A percentile compares a stretch with the other conserved stretches of the same genome.
phyloP scores from a whole-genome alignment of 2,113 vertebrate genomes.

The Litocranius walleri region DNA sequence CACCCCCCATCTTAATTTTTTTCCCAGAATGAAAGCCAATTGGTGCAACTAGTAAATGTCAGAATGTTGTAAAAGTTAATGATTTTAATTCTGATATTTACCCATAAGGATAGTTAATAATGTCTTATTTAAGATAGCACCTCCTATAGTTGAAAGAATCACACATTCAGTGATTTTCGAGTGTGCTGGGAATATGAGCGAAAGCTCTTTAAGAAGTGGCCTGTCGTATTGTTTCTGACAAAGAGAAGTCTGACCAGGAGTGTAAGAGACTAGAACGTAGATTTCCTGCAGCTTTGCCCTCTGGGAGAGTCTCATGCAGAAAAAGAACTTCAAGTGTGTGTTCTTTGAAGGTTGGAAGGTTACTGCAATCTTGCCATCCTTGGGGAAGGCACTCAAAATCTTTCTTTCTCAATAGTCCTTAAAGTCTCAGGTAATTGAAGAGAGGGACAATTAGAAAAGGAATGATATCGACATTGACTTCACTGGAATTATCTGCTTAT shows the following conservation, averaged over 20 bases:
- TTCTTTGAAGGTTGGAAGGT: background rate
- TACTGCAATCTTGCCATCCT: background rate
- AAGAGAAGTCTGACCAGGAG: background rate
- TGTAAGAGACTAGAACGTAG: background rate
- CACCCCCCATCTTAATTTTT: background rate
- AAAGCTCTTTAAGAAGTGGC: background rate
- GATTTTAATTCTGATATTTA: conserved; percentile 7
- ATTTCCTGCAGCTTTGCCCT: background rate
- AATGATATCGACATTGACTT: background rate
- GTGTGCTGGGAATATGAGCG: background rate
- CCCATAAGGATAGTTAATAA: background rate
- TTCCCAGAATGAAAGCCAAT: background rate
- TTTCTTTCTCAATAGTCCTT: background rate
- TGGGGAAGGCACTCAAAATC: background rate
- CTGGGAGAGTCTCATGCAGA: background rate
- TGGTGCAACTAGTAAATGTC: background rate
- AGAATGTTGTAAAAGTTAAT: background rate
- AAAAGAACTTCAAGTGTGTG: background rate
- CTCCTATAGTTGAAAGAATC: background rate
- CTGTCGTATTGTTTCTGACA: background rate
- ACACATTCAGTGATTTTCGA: background rate
- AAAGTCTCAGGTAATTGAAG: background rate
- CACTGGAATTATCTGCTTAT: background rate
- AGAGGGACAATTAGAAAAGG: background rate
- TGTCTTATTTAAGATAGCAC: background rate